Percentiles rank a stretch among this genome's conserved stretches.
phyloP scores from a whole-genome alignment of 2,797 vertebrate genomes.

The Cossypha polioptera region DNA sequence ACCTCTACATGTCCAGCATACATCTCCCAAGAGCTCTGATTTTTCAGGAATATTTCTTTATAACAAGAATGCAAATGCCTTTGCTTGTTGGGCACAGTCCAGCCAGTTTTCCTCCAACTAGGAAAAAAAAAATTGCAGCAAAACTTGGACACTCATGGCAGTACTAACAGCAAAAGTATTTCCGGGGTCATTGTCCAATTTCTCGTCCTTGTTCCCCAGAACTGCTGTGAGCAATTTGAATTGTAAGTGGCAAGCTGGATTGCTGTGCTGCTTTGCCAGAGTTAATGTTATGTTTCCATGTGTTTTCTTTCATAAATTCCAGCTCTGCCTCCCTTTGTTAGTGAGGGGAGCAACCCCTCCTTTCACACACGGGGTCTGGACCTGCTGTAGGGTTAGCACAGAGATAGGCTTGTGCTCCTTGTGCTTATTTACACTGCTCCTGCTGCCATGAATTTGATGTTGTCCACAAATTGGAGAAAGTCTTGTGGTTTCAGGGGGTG shows the following conservation, averaged over 20 bases:
- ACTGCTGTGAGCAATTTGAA: not conserved
- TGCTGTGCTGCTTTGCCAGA: not conserved
- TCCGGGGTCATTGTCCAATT: constrained; percentile 39
- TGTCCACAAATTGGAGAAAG: not conserved
- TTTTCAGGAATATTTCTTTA: not conserved
- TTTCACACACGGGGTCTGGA: rapidly evolving
- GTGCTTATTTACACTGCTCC: not conserved
- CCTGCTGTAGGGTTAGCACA: not conserved
- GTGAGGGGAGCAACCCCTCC: not conserved
- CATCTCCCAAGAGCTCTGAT: not conserved
- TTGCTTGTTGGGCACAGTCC: not conserved
- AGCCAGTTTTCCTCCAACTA: not conserved
- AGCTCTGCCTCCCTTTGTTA: constrained; percentile 3
- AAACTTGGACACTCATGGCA: not conserved
- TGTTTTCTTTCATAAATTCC: constrained; percentile 48
- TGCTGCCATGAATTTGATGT: not conserved
- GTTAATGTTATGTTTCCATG: constrained; percentile 22
- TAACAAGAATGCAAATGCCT: not conserved
- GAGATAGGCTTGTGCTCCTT: not conserved
- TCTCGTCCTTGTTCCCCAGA: constrained; percentile 1
- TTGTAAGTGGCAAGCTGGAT: not conserved
- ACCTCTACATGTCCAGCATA: rapidly evolving
- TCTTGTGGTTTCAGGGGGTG: not conserved
- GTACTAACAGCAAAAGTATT: constrained; percentile 24
- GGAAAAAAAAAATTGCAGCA: not conserved